These are phyloP conservation scores for Rhynchonycteris naso DNA, from an alignment of 2,797 vertebrate genomes.

Conservation along the genomic window DNA sequence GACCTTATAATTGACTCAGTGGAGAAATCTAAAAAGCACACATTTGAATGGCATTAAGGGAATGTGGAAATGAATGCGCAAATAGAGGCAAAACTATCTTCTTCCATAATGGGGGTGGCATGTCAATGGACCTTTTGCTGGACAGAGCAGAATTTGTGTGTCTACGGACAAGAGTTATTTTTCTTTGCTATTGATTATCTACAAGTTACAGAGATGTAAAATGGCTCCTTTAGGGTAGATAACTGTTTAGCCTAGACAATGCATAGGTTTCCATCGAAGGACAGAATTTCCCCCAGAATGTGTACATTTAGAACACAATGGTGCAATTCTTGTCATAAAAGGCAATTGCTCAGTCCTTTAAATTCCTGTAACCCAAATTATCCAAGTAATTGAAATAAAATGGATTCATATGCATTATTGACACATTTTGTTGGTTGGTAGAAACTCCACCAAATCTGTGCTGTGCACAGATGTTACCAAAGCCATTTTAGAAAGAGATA, in stretches of 20 bases:
- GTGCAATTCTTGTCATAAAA: background rate
- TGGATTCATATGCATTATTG: rapidly evolving
- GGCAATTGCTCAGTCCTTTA: background rate
- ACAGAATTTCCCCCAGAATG: background rate
- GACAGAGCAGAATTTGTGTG: background rate
- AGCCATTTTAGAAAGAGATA: background rate
- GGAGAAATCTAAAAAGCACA: background rate
- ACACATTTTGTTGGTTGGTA: background rate
- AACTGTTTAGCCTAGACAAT: background rate
- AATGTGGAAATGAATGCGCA: background rate
- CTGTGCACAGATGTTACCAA: background rate
- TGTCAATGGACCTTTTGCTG: background rate
- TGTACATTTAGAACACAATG: background rate
- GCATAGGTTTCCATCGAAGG: background rate
- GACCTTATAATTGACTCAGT: background rate
- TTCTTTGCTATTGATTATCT: background rate
- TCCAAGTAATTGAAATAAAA: background rate
- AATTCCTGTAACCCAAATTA: background rate
- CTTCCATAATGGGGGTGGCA: background rate
- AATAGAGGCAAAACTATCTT: background rate
- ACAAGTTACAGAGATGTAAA: background rate
- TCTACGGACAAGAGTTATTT: background rate
- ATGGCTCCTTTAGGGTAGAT: background rate
- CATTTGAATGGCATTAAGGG: background rate
- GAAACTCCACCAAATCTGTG: background rate